phyloP scores from a whole-genome alignment of 30 jellyfish, hydroid and myxozoan species.

The Thelohanellus kitauei region DNA sequence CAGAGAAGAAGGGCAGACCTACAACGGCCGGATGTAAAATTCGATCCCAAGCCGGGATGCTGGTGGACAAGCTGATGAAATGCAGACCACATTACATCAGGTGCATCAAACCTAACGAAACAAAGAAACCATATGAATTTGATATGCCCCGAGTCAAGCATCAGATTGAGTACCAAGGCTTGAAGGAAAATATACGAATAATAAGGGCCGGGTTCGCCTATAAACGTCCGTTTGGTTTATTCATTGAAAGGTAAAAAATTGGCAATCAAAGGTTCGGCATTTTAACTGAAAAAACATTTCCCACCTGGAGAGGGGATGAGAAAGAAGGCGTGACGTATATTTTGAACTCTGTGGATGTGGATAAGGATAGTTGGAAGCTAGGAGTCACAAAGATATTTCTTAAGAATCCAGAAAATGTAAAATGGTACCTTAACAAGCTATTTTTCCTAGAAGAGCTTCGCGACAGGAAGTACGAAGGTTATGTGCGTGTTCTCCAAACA shows the following conservation, averaged over 20 bases:
- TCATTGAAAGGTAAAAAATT: conserved; percentile 26
- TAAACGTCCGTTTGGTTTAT: conserved; percentile 41
- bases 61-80: conserved; percentile 47
- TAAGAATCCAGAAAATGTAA: conserved; percentile 92
- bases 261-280: conserved; percentile 33
- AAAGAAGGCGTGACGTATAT: conserved; percentile 42
- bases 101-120: conserved; percentile 77
- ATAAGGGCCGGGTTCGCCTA: conserved; percentile 92
- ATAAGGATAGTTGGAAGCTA: conserved; percentile 85
- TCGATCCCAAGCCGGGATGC: conserved; percentile 53
- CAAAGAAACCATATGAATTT: conserved; percentile 79
- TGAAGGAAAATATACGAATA: conserved; percentile 79
- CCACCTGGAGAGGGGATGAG: conserved; percentile 50
- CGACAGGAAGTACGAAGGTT: conserved; percentile 58
- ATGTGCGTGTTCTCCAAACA: conserved; percentile 56
- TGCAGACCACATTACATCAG: conserved; percentile 93
- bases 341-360: conserved; percentile 60
- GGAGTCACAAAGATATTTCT: conserved; percentile 62
- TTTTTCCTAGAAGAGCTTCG: conserved; percentile 58
- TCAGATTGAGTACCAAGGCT: conserved; percentile 77
- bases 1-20: conserved; percentile 42
- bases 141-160: conserved; percentile 54
- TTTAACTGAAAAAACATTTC: conserved; percentile 56
- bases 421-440: conserved; percentile 18
- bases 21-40: conserved; percentile 71